Percentiles rank a stretch among this genome's conserved stretches.
Evolutionary conservation across 2,888 invertebrate species (phyloP).

Genomic region (Drosophila mettleri): DNA sequence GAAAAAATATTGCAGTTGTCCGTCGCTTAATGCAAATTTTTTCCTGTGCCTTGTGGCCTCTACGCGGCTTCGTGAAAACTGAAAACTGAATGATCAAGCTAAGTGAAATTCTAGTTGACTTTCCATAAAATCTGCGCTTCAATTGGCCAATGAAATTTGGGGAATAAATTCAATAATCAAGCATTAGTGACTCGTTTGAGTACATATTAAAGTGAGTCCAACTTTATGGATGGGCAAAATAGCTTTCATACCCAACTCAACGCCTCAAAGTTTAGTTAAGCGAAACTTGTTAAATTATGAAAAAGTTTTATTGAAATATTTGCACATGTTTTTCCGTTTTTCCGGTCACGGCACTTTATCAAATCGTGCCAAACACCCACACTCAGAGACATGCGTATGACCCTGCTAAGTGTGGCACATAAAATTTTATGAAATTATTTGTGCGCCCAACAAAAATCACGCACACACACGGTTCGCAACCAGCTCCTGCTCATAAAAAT

Average conservation of each 20-base stretch:
- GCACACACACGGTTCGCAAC: slow-evolving; percentile 45
- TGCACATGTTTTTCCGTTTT: slow-evolving; percentile 38
- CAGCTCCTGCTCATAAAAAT: slow-evolving; percentile 76
- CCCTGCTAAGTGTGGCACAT: slow-evolving; percentile 51
- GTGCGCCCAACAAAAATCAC: slow-evolving; percentile 46
- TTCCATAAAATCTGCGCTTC: background rate
- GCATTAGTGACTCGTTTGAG: background rate
- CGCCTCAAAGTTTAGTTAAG: slow-evolving; percentile 22
- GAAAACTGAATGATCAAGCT: slow-evolving; percentile 8
- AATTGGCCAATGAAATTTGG: slow-evolving; percentile 7
- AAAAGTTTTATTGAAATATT: slow-evolving; percentile 42
- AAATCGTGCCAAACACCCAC: slow-evolving; percentile 40
- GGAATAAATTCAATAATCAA: background rate
- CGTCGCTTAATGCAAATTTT: slow-evolving; percentile 57
- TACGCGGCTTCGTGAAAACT: slow-evolving; percentile 12
- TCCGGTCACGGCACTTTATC: slow-evolving; percentile 65
- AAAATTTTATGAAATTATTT: slow-evolving; percentile 75
- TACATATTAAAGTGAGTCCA: slow-evolving; percentile 10
- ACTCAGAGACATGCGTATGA: background rate
- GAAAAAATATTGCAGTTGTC: slow-evolving; percentile 72
- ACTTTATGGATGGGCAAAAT: background rate
- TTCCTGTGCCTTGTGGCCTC: slow-evolving; percentile 35
- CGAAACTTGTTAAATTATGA: slow-evolving; percentile 51
- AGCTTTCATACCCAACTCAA: slow-evolving; percentile 8
- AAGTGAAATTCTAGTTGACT: slow-evolving; percentile 7